Conservation (phyloP, 2,797 vertebrate genomes). For the Prionace glauca region DNA sequence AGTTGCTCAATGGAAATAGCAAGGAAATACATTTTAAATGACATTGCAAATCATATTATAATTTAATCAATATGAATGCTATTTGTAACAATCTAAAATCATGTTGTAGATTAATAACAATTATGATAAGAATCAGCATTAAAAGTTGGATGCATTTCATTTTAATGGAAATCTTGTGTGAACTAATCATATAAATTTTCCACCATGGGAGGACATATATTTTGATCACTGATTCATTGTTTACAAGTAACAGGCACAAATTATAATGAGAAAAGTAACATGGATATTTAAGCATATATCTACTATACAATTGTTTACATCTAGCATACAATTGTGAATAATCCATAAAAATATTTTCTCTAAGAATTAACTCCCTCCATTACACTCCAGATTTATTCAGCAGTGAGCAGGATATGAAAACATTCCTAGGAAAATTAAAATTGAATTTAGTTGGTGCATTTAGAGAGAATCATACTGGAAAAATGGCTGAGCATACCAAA, state of each 20-base stretch:
- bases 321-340: background rate
- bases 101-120: background rate
- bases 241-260: background rate
- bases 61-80: background rate
- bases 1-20: background rate
- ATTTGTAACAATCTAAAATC: background rate
- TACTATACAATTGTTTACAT: background rate
- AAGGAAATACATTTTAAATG: background rate
- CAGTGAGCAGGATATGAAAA: background rate
- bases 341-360: constrained; percentile 5
- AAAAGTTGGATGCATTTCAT: background rate
- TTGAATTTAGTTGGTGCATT: background rate
- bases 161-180: background rate
- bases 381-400: background rate
- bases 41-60: background rate
- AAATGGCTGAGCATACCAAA: background rate
- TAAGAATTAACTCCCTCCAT: background rate
- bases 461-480: background rate
- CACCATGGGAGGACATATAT: background rate
- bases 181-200: background rate
- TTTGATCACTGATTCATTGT: background rate
- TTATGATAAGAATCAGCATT: background rate
- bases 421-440: background rate
- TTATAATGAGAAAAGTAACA: background rate
- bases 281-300: background rate